phyloP scores from a whole-genome alignment of 2,888 invertebrate species.

The Pseudococcus jackbeardsleyi region DNA sequence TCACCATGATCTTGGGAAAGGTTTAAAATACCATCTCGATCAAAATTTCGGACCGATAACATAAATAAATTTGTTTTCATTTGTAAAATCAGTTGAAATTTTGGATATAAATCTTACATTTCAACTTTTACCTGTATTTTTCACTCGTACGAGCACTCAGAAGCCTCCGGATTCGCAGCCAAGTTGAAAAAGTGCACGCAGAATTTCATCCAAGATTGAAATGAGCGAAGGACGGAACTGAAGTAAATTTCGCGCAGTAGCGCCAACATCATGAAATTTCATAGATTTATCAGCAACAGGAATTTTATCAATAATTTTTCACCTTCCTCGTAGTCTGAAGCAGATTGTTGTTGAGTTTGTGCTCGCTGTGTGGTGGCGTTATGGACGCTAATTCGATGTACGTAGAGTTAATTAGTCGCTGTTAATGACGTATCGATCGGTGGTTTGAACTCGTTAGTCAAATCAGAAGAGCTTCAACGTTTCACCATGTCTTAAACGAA shows the following conservation, averaged over 20 bases:
- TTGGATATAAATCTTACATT: background rate
- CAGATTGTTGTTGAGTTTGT: background rate
- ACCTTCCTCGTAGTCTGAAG: background rate
- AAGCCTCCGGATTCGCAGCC: background rate
- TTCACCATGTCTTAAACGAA: background rate
- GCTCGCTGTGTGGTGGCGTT: background rate
- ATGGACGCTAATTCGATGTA: background rate
- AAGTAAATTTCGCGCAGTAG: background rate
- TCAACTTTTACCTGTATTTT: background rate
- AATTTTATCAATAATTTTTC: slow-evolving; percentile 42
- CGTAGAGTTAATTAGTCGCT: background rate
- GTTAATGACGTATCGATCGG: slow-evolving; percentile 2
- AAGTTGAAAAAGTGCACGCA: background rate
- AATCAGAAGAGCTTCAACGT: background rate
- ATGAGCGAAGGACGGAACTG: background rate
- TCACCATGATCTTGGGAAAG: background rate
- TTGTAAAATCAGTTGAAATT: background rate
- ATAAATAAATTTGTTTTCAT: background rate
- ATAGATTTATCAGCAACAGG: slow-evolving; percentile 44
- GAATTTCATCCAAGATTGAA: background rate
- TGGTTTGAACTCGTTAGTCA: background rate
- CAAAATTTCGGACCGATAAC: background rate
- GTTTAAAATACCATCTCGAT: background rate
- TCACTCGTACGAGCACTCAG: background rate
- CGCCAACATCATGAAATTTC: slow-evolving; percentile 32